Evolutionary conservation across 2,888 invertebrate species (phyloP).

Genomic region (Branchipolynoe longqiensis): DNA sequence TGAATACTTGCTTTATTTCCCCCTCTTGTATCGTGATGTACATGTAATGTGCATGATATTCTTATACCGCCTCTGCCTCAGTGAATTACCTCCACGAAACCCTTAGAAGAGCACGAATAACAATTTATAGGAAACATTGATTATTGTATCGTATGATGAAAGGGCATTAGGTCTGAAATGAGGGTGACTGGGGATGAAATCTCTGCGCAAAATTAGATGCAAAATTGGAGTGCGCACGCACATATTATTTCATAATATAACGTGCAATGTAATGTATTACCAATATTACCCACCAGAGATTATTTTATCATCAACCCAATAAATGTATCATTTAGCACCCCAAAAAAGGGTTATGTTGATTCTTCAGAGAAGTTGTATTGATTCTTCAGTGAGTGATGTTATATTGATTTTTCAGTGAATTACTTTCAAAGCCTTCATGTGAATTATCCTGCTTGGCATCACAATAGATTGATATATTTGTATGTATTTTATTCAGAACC

Average conservation of each 20-base stretch:
- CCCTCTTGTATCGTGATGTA: too few species aligned
- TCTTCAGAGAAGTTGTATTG: not conserved
- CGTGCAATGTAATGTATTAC: too few species aligned
- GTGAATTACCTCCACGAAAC: not conserved
- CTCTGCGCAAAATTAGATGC: too few species aligned
- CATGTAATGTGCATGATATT: not conserved
- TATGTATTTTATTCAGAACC: slow-evolving; percentile 75
- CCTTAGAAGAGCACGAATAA: not conserved
- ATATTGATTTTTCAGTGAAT: not conserved
- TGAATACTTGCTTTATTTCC: too few species aligned
- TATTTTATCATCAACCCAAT: not conserved
- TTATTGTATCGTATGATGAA: too few species aligned
- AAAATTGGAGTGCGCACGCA: too few species aligned
- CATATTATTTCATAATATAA: too few species aligned
- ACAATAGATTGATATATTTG: not conserved
- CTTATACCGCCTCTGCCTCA: not conserved
- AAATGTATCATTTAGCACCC: not conserved
- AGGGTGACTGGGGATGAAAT: too few species aligned
- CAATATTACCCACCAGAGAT: too few species aligned
- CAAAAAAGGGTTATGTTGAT: not conserved
- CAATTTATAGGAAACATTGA: too few species aligned
- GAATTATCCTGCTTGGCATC: not conserved
- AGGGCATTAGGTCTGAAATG: too few species aligned
- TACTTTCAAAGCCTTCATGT: not conserved
- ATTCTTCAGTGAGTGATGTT: not conserved